A percentile compares a stretch with the other conserved stretches of the same genome.
Evolutionary conservation across 1,140 invertebrate genomes (phyloP).

Genomic region (Brachionus manjavacas): DNA sequence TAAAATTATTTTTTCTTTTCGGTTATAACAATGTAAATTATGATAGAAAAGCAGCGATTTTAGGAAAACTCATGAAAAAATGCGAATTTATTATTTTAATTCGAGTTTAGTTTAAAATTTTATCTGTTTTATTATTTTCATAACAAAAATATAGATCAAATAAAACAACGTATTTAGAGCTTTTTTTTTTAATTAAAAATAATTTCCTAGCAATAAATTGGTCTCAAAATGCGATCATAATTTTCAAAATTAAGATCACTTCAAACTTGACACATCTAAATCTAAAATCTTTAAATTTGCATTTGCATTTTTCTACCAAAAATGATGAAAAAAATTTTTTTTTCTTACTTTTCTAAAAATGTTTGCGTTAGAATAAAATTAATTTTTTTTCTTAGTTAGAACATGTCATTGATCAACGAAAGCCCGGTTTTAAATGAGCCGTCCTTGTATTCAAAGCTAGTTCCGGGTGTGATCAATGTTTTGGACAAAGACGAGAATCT

Average conservation of each 20-base stretch:
- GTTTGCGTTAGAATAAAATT: background rate
- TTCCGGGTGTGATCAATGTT: background rate
- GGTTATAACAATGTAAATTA: background rate
- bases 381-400: background rate
- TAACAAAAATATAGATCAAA: background rate
- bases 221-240: background rate
- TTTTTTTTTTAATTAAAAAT: background rate
- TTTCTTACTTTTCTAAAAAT: background rate
- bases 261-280: background rate
- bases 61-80: background rate
- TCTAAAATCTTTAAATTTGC: background rate
- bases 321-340: background rate
- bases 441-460: background rate
- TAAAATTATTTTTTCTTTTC: background rate
- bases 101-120: background rate
- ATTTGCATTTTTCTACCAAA: background rate
- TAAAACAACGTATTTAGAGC: background rate
- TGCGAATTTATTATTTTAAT: conserved; percentile 40
- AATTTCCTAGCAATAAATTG: background rate
- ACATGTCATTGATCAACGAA: conserved; percentile 12
- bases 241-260: background rate
- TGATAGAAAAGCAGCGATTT: background rate
- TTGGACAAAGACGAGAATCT: conserved; percentile 27
- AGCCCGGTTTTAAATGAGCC: background rate
- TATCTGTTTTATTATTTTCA: background rate